phyloP scores from a whole-genome alignment of 1,140 invertebrate genomes.

The Meloidogyne exigua region DNA sequence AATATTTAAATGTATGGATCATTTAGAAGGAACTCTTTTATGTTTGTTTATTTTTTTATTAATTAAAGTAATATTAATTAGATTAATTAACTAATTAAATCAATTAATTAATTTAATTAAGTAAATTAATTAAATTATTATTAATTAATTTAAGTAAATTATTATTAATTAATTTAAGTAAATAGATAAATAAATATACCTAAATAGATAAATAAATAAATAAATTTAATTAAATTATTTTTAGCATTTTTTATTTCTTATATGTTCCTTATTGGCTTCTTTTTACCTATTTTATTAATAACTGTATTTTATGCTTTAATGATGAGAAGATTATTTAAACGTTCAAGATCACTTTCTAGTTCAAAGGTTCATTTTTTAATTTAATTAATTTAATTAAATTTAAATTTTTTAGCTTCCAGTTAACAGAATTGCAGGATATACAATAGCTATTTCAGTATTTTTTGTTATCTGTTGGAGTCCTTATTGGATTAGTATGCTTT shows the following conservation, averaged over 20 bases:
- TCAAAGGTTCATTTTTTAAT: constrained; percentile 34
- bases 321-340: constrained; percentile 44
- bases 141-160: no score
- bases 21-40: constrained; percentile 44
- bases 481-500: constrained; percentile 48
- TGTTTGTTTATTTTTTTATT: constrained; percentile 8
- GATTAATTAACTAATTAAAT: not conserved
- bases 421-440: constrained; percentile 57
- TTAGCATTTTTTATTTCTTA: constrained; percentile 52
- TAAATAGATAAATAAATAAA: no score
- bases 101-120: no score
- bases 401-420: constrained; percentile 48
- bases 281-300: constrained; percentile 55
- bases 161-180: no score
- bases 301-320: constrained; percentile 59
- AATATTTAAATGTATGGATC: constrained; percentile 61
- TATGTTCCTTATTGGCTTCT: constrained; percentile 55
- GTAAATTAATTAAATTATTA: no score
- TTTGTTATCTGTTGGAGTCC: constrained; percentile 59
- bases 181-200: no score
- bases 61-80: no score
- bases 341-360: constrained; percentile 45
- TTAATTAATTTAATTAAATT: not conserved
- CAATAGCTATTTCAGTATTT: constrained; percentile 60
- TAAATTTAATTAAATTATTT: not conserved